A percentile compares a stretch with the other conserved stretches of the same genome.
These are phyloP conservation scores for Orchesellides sinensis DNA, from an alignment of 2,888 invertebrate species.

Conservation along the genomic window DNA sequence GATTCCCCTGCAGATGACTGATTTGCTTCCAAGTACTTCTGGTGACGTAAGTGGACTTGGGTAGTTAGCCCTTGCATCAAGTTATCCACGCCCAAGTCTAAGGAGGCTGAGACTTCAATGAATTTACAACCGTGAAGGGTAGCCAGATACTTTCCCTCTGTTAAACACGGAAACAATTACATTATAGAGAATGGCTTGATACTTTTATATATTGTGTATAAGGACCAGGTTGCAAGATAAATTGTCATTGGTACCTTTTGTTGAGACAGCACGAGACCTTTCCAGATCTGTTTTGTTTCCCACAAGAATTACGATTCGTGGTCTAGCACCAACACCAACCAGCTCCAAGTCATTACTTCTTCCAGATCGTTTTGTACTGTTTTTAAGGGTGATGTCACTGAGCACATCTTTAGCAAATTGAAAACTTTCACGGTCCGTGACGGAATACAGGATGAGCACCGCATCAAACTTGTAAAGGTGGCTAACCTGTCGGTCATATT, in stretches of 20 bases:
- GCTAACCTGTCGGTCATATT: slow-evolving; percentile 32
- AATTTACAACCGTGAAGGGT: slow-evolving; percentile 64
- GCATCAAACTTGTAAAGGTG: slow-evolving; percentile 69
- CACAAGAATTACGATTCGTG: slow-evolving; percentile 63
- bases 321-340: slow-evolving; percentile 11
- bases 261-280: slow-evolving; percentile 54
- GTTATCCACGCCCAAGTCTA: slow-evolving; percentile 57
- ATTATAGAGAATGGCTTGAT: too few species aligned
- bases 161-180: neutral
- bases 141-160: slow-evolving; percentile 61
- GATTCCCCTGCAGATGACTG: slow-evolving; percentile 26
- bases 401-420: slow-evolving; percentile 60
- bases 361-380: slow-evolving; percentile 13
- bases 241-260: slow-evolving; percentile 31
- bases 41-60: slow-evolving; percentile 53
- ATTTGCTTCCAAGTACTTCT: slow-evolving; percentile 27
- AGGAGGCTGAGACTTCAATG: slow-evolving; percentile 65
- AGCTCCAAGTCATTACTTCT: neutral
- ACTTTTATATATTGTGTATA: too few species aligned
- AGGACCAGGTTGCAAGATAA: too few species aligned
- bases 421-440: slow-evolving; percentile 66
- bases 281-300: slow-evolving; percentile 69
- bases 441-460: slow-evolving; percentile 65
- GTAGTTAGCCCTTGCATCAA: slow-evolving; percentile 62
- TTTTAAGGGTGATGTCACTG: slow-evolving; percentile 38